Percentiles rank a stretch among this genome's conserved stretches.
Evolutionary conservation across 2,888 invertebrate genomes (phyloP).

Genomic region (Bhutanitis thaidina): DNA sequence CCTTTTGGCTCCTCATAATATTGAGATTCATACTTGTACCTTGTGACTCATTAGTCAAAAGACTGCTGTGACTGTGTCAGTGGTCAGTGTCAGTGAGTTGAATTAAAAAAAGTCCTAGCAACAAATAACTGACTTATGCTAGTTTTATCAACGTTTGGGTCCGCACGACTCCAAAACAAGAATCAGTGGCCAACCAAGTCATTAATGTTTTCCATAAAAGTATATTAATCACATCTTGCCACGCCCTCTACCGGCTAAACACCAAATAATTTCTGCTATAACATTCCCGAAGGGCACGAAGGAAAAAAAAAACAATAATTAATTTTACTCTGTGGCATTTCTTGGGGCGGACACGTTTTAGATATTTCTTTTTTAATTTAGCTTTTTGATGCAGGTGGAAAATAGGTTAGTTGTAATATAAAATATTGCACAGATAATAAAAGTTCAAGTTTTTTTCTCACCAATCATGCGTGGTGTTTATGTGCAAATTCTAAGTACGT

Average conservation of each 20-base stretch:
- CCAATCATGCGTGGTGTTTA: too few species aligned
- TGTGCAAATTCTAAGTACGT: too few species aligned
- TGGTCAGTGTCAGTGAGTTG: too few species aligned
- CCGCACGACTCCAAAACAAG: conserved; percentile 30
- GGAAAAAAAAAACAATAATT: conserved; percentile 68
- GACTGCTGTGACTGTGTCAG: too few species aligned
- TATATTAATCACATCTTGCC: conserved; percentile 70
- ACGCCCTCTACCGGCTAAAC: conserved; percentile 73
- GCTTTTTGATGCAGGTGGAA: conserved; percentile 51
- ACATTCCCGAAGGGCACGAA: conserved; percentile 51
- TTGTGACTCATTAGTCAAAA: too few species aligned
- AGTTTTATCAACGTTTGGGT: conserved; percentile 25
- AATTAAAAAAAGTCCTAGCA: conserved; percentile 1
- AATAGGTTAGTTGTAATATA: conserved; percentile 42
- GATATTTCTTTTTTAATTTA: conserved; percentile 31
- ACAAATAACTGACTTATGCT: conserved; percentile 11
- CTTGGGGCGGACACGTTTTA: conserved; percentile 49
- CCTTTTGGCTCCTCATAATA: too few species aligned
- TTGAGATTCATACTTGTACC: too few species aligned
- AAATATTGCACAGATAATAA: conserved; percentile 46
- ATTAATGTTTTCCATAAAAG: conserved; percentile 73
- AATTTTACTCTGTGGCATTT: conserved; percentile 68
- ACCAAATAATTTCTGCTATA: conserved; percentile 76
- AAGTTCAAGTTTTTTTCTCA: conserved; percentile 25
- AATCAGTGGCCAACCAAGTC: conserved; percentile 46